Percentiles rank a stretch among this genome's conserved stretches.
Evolutionary conservation across 1,140 invertebrate species (phyloP).

Genomic region (Drosophila serrata): DNA sequence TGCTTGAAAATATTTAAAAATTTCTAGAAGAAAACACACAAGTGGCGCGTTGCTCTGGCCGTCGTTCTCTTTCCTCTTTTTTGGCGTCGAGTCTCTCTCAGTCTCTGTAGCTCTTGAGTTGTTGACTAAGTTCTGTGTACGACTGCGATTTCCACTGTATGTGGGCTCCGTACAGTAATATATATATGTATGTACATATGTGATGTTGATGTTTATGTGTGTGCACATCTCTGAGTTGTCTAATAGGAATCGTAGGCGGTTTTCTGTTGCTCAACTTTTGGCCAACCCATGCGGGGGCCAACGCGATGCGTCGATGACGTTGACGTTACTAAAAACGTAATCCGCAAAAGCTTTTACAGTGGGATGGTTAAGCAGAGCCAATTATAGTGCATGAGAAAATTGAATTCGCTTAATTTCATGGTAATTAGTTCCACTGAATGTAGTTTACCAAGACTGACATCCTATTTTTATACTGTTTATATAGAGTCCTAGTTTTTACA

Average conservation of each 20-base stretch:
- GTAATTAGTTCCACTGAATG: background rate
- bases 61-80: conserved; percentile 10
- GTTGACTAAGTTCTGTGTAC: conserved; percentile 7
- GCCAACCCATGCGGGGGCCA: conserved; percentile 36
- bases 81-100: conserved; percentile 4
- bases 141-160: conserved; percentile 37
- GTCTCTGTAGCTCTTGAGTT: conserved; percentile 25
- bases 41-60: conserved; percentile 13
- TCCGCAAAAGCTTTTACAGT: conserved; percentile 1
- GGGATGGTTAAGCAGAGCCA: background rate
- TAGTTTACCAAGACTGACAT: background rate
- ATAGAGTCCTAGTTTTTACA: background rate
- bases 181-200: conserved; percentile 14
- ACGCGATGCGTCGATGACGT: conserved; percentile 49
- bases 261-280: conserved; percentile 62
- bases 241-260: conserved; percentile 55
- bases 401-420: background rate
- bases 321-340: conserved; percentile 32
- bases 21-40: conserved; percentile 70
- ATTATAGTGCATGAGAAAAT: background rate
- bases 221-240: conserved; percentile 38
- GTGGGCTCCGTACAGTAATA: conserved; percentile 48
- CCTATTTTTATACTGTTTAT: background rate
- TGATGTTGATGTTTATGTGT: conserved; percentile 23
- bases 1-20: conserved; percentile 61